These are phyloP conservation scores for Polypedilum vanderplanki DNA, from an alignment of 1,140 invertebrate species.

Conservation along the genomic window DNA sequence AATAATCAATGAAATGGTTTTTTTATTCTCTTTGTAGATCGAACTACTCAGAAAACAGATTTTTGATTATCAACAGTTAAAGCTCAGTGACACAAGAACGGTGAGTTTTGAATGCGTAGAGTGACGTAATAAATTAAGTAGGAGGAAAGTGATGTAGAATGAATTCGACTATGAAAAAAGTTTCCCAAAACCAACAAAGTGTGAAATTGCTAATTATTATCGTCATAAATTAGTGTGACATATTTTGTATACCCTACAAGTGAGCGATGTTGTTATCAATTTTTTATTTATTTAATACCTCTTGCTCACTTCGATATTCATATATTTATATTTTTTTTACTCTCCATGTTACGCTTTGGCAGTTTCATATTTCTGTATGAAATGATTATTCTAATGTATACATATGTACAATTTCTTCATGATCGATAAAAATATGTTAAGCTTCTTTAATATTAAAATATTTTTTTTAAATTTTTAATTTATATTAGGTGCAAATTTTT, in stretches of 20 bases:
- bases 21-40: not conserved
- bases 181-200: not conserved
- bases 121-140: constrained; percentile 2
- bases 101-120: not conserved
- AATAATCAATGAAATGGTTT: not conserved
- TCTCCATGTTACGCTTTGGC: constrained; percentile 3
- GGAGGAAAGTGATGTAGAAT: not conserved
- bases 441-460: no score
- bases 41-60: constrained; percentile 1
- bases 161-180: not conserved
- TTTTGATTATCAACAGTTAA: not conserved
- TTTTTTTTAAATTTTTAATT: no score
- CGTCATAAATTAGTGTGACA: constrained; percentile 3
- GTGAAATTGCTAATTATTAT: constrained; percentile 19
- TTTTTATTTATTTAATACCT: not conserved
- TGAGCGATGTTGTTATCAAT: not conserved
- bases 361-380: not conserved
- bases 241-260: not conserved
- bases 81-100: constrained; percentile 1
- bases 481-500: no score
- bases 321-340: not conserved
- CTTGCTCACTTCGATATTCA: not conserved
- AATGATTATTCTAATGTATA: no score
- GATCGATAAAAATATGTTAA: no score
- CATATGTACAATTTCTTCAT: no score